phyloP scores from a whole-genome alignment of 2,888 invertebrate genomes.

The Steinernema carpocapsae region DNA sequence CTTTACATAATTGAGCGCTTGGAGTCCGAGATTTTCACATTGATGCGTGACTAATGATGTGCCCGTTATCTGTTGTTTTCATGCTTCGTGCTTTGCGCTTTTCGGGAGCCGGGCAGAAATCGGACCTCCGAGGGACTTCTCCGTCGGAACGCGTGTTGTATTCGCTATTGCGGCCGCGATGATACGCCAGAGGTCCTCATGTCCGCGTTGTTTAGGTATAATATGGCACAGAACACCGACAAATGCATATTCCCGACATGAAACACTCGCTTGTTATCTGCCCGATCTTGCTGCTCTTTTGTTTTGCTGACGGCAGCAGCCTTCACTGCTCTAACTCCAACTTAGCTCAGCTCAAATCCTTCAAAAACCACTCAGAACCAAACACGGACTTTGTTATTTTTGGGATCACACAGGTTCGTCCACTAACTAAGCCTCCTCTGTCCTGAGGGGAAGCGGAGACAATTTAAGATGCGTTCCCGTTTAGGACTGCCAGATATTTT shows the following conservation, averaged over 20 bases:
- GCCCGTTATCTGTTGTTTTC: slow-evolving; percentile 35
- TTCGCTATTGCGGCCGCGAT: no score
- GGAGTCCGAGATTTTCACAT: slow-evolving; percentile 33
- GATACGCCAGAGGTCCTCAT: not conserved
- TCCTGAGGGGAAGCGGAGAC: not conserved
- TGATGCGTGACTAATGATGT: slow-evolving; percentile 35
- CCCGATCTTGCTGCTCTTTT: slow-evolving; percentile 17
- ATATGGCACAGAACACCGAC: slow-evolving; percentile 28
- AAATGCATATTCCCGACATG: slow-evolving; percentile 31
- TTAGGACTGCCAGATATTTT: slow-evolving; percentile 35
- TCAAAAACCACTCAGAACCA: not conserved
- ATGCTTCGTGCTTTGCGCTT: slow-evolving; percentile 17
- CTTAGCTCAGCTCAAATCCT: not conserved
- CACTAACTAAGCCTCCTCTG: not conserved
- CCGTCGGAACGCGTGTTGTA: not conserved
- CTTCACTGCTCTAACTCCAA: not conserved
- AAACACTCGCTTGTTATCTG: slow-evolving; percentile 20
- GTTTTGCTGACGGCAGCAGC: not conserved
- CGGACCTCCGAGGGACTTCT: not conserved
- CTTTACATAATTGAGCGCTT: slow-evolving; percentile 33
- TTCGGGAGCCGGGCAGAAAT: not conserved
- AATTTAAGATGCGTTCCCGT: not conserved
- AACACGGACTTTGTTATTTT: slow-evolving; percentile 15
- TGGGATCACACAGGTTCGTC: slow-evolving; percentile 32
- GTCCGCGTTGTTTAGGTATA: slow-evolving; percentile 31